Conservation (phyloP, 1,140 invertebrate species). For the Palaemon carinicauda region DNA sequence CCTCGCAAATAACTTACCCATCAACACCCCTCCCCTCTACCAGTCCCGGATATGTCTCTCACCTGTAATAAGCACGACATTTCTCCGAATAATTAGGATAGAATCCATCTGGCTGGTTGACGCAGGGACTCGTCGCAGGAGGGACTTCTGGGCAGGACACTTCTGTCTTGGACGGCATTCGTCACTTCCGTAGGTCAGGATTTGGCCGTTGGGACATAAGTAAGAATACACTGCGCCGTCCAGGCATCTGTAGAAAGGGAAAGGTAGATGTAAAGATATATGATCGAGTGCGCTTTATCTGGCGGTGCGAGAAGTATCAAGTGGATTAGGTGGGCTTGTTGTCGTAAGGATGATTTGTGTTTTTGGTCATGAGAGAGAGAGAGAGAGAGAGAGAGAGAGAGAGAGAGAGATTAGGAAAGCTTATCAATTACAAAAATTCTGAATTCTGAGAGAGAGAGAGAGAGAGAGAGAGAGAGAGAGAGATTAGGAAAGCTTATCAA, state of each 20-base stretch:
- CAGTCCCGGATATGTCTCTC: too few species aligned
- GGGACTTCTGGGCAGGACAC: slow-evolving; percentile 40
- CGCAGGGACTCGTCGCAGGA: slow-evolving; percentile 40
- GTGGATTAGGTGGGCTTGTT: background rate
- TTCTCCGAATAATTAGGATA: slow-evolving; percentile 69
- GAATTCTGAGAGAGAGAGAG: background rate
- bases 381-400: background rate
- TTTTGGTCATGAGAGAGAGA: background rate
- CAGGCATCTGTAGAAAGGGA: slow-evolving; percentile 26
- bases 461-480: background rate
- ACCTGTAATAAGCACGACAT: slow-evolving; percentile 70
- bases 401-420: background rate
- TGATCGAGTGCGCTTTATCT: too few species aligned
- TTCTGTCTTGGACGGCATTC: slow-evolving; percentile 35
- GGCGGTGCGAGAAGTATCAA: background rate
- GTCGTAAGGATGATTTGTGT: background rate
- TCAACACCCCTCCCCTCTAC: too few species aligned
- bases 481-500: background rate
- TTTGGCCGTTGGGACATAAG: slow-evolving; percentile 22
- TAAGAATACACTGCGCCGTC: slow-evolving; percentile 55
- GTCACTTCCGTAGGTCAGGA: slow-evolving; percentile 27
- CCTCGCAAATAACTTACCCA: background rate
- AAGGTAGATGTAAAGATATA: background rate
- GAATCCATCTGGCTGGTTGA: slow-evolving; percentile 67
- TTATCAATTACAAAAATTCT: background rate